Percentiles rank a stretch among this genome's conserved stretches.
phyloP scores from a whole-genome alignment of 1,140 invertebrate genomes.

The Araneus ventricosus region DNA sequence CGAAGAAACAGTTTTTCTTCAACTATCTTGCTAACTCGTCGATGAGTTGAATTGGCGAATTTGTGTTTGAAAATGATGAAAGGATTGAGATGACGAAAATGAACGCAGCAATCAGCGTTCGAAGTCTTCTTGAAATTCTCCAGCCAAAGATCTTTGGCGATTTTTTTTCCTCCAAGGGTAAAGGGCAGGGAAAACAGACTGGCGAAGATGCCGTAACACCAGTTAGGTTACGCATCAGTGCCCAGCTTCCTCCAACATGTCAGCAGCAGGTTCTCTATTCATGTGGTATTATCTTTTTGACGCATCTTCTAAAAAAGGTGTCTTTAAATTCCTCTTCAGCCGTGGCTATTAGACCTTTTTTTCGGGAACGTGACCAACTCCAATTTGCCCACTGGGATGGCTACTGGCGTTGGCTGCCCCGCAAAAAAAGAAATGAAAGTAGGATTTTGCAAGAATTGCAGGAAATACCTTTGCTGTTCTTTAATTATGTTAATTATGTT shows the following conservation, averaged over 20 bases:
- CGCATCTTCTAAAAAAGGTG: conserved; percentile 20
- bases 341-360: not conserved
- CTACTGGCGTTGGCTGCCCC: not conserved
- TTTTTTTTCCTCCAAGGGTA: not conserved
- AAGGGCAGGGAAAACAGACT: conserved; percentile 40
- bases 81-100: too few relatives aligned
- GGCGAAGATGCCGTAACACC: conserved; percentile 49
- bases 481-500: too few relatives aligned
- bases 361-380: not conserved
- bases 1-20: too few relatives aligned
- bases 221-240: conserved; percentile 62
- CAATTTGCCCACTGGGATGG: not conserved
- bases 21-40: too few relatives aligned
- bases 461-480: too few relatives aligned
- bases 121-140: conserved; percentile 27
- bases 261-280: conserved; percentile 10
- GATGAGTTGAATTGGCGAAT: too few relatives aligned
- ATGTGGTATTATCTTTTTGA: conserved; percentile 31
- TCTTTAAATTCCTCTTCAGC: conserved; percentile 24
- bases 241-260: conserved; percentile 1
- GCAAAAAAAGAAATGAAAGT: too few relatives aligned
- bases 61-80: too few relatives aligned
- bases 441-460: too few relatives aligned
- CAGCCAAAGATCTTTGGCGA: not conserved
- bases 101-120: not conserved